Evolutionary conservation across 2,113 vertebrate species (phyloP).

Genomic region (Leucoraja erinaceus): DNA sequence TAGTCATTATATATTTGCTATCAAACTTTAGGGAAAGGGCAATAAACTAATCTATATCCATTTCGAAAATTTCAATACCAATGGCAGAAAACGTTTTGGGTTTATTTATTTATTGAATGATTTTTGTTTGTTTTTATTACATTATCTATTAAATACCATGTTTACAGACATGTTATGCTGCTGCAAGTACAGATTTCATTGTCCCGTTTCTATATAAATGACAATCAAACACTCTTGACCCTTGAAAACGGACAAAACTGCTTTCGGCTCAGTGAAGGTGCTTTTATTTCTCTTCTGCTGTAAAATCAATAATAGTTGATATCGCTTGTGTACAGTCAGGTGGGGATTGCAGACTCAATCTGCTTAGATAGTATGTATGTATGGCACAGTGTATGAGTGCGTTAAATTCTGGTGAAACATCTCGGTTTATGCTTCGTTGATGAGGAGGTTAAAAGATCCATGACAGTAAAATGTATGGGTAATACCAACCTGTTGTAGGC

Average conservation of each 20-base stretch:
- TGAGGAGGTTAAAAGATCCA: neutral
- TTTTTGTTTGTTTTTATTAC: too few relatives aligned
- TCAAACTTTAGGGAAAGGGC: neutral
- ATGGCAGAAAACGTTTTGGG: neutral
- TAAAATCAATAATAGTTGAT: neutral
- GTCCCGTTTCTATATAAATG: too few relatives aligned
- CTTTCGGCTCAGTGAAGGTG: neutral
- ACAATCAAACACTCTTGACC: too few relatives aligned
- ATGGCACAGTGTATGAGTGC: neutral
- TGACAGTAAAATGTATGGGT: neutral
- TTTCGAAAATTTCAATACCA: neutral
- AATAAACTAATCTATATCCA: neutral
- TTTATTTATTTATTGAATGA: too few relatives aligned
- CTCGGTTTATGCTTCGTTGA: slow-evolving; percentile 1
- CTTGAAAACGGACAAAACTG: neutral
- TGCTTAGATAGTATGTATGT: neutral
- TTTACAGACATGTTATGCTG: too few relatives aligned
- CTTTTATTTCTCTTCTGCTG: neutral
- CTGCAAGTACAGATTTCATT: too few relatives aligned
- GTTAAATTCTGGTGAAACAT: slow-evolving; percentile 4
- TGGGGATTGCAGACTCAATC: neutral
- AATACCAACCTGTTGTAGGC: neutral
- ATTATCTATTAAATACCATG: too few relatives aligned
- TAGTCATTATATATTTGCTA: neutral
- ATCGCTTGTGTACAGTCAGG: neutral